A percentile compares a stretch with the other conserved stretches of the same genome.
Conservation (phyloP, 2,113 vertebrate species). For the Emydocephalus ijimae region DNA sequence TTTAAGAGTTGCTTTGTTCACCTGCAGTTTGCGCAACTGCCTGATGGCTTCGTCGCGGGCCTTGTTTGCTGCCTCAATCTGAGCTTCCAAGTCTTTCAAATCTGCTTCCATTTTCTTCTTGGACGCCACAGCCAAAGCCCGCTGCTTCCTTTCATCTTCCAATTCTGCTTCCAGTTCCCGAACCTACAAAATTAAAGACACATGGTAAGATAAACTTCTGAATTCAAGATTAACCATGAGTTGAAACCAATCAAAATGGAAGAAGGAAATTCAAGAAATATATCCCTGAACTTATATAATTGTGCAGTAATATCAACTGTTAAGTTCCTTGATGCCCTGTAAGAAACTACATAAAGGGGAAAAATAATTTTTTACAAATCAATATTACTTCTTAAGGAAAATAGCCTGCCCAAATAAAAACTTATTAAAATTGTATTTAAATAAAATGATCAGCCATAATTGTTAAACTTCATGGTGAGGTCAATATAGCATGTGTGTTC, state of each 20-base stretch:
- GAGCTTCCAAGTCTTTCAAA: conserved; percentile 91
- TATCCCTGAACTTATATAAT: neutral
- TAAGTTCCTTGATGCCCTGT: neutral
- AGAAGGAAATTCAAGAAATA: neutral
- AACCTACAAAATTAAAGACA: conserved; percentile 68
- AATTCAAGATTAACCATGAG: neutral
- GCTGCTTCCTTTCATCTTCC: conserved; percentile 95
- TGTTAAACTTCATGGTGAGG: neutral
- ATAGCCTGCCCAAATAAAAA: neutral
- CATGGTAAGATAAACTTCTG: neutral
- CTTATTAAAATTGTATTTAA: neutral
- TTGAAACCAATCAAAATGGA: neutral
- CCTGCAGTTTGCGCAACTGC: conserved; percentile 93
- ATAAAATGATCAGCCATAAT: neutral
- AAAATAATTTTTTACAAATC: neutral
- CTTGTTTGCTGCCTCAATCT: conserved; percentile 92
- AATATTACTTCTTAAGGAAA: neutral
- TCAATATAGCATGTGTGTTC: neutral
- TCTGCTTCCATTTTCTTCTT: conserved; percentile 99
- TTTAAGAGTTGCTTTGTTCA: conserved; percentile 40
- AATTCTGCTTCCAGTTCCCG: conserved; percentile 93
- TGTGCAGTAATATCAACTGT: neutral
- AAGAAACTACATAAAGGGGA: neutral
- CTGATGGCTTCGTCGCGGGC: conserved; percentile 94
- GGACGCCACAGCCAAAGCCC: conserved; percentile 84